Evolutionary conservation across 2,113 vertebrate genomes (phyloP), one percentile per base, ranked within the genome.

Genomic region (Prionailurus viverrinus): DNA sequence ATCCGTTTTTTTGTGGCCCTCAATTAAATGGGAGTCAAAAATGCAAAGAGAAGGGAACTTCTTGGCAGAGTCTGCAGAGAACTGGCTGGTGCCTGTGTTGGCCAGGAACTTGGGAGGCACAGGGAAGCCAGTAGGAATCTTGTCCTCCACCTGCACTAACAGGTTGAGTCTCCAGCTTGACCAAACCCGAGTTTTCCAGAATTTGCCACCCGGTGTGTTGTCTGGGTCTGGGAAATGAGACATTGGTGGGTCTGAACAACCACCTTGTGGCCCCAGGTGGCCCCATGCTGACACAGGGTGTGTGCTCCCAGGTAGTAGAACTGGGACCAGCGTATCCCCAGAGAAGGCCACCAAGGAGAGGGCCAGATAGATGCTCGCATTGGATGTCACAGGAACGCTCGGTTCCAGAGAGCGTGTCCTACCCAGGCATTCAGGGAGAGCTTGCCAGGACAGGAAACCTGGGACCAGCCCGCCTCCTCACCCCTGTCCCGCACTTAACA

Each of bases 131-230:
- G 36, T 1, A 89, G 55, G 89, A 66, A 63, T 39, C 41, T 31
- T 82, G 45, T n/a, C 61, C 36, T 93, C 41, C 33, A 2, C 10
- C n/a, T 95, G 91, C 23, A 55, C n/a, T 68, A 76, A 89, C 19
- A 41, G 55, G 39, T 58, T 73, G 33, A 91, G 53, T 39, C 36
- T 96, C 63, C 36, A 84, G 65, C 25, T 92, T 39, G 36, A 87
- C 53, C 89, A 63, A 68, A 53, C 19, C 80, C 45, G 84, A 48
- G 13, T 83, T 95, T 93, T 66, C 61, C 33, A 36, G 89, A 12
- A 73, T 81, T 79, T 31, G 29, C 25, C 53, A 39, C 90, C 36
- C 55, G 12, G 23, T 45, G 0, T 36, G 9, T 48, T 82, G 53
- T 89, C 69, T 76, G 15, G 58, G 7, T 80, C 23, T 69, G 16